These are phyloP conservation scores for Oenanthe oenanthe DNA, from an alignment of 2,113 vertebrate species.

Conservation along the genomic window DNA sequence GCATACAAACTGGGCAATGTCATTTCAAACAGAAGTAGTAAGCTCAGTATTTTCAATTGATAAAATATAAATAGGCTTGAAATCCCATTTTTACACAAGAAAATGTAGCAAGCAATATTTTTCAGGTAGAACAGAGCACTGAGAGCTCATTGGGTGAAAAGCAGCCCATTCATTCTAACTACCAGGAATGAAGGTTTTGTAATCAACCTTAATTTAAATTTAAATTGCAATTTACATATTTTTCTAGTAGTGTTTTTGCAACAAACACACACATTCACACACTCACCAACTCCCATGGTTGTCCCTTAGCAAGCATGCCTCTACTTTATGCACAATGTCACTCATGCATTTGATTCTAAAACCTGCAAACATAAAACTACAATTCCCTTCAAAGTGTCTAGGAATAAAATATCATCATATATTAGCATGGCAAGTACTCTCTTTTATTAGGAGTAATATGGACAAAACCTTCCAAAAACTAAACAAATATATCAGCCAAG, in stretches of 20 bases:
- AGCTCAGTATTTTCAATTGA: not conserved
- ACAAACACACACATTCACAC: not conserved
- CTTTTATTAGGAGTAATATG: not conserved
- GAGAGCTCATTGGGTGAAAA: not conserved
- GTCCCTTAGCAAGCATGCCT: not conserved
- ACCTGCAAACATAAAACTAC: not conserved
- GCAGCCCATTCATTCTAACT: not conserved
- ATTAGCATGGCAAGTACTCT: not conserved
- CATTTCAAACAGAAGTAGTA: not conserved
- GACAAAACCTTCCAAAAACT: not conserved
- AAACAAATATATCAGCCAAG: not conserved
- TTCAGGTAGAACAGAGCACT: not conserved
- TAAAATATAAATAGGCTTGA: not conserved
- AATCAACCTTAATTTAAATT: not conserved
- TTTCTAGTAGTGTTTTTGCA: not conserved
- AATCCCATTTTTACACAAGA: not conserved
- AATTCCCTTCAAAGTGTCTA: not conserved
- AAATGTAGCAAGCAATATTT: not conserved
- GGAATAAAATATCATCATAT: not conserved
- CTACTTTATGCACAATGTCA: not conserved
- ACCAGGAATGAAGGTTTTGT: not conserved
- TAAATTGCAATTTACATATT: not conserved
- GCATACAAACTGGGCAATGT: not conserved
- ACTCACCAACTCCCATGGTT: fast-evolving
- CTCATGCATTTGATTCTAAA: not conserved